Evolutionary conservation across 2,797 vertebrate species (phyloP), one percentile per base, ranked within the genome.

Genomic region (Microtus agrestis): DNA sequence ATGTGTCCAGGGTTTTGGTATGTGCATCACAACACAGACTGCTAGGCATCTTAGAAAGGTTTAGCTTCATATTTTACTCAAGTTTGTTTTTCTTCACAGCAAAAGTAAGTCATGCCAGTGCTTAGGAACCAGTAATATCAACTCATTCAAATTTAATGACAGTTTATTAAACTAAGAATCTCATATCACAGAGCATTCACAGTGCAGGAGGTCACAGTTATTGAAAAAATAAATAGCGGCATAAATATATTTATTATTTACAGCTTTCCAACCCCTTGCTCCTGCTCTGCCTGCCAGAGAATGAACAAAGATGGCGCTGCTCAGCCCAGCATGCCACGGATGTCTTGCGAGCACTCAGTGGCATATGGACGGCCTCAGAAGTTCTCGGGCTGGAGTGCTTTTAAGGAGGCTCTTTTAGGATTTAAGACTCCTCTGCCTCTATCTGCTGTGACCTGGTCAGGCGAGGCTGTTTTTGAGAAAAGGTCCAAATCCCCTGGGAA

Each of bases 151-250:
- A 98, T 98, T 97, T 98, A 97, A 98, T 97, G 96, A 98, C 98
- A 97, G 96, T 92, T 96, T 99, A 98, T 99, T 99, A 98, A 99
- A 99, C 99, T 99, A 98, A 98, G 98, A 98, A 99, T 99, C 98
- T 98, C 98, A 98, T 99, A 96, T 99, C 99, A 99, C 99, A 98
- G 99, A 99, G 99, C 99, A 99, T 99, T 99, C 99, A 99, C 99
- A 99, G 99, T 99, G 99, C 99, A 99, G 99, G 99, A 99, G 99
- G 99, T 99, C 99, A 99, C 99, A 99, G 98, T 99, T 98, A 98
- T 97, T 99, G 99, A 98, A 98, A 98, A 98, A 98, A 98, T 98
- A 98, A 98, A 98, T 98, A 98, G 98, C 95, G 80, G 97, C 98
- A 98, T 98, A 97, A 98, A 98, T 97, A 97, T 97, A 98, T 98